Percentiles rank a stretch among this genome's conserved stretches.
These are phyloP conservation scores for Aldrovandia affinis DNA, from an alignment of 2,797 vertebrate genomes.

Conservation along the genomic window DNA sequence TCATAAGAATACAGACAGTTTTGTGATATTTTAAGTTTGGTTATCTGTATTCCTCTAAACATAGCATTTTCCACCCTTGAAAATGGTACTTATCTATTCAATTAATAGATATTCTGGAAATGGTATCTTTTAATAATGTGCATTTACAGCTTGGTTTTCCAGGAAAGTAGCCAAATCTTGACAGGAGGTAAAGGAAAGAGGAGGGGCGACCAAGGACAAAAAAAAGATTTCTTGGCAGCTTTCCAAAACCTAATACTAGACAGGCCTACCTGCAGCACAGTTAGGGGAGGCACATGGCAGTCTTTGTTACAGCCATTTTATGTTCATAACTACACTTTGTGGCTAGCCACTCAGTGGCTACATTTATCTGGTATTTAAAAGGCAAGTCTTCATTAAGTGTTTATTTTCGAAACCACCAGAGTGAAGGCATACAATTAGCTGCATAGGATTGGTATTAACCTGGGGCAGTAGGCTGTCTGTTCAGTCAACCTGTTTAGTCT, in stretches of 20 bases:
- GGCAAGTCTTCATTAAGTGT: neutral
- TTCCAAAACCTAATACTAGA: conserved; percentile 73
- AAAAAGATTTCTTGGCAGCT: conserved; percentile 79
- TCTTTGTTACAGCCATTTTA: conserved; percentile 75
- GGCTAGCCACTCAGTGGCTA: conserved; percentile 30
- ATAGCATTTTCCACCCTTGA: neutral
- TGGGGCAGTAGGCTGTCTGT: neutral
- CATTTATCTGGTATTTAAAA: conserved; percentile 62
- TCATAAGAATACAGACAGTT: neutral
- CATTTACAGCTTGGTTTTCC: conserved; percentile 32
- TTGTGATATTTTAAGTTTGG: neutral
- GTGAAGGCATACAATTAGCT: neutral
- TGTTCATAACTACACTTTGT: conserved; percentile 73
- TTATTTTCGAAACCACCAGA: neutral
- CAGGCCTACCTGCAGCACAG: conserved; percentile 69
- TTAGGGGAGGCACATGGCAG: neutral
- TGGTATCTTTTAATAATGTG: neutral
- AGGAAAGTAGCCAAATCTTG: conserved; percentile 54
- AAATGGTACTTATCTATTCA: neutral
- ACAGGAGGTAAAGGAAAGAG: conserved; percentile 54
- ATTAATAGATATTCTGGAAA: neutral
- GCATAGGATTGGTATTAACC: neutral
- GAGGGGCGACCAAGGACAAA: conserved; percentile 77
- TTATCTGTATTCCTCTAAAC: neutral
- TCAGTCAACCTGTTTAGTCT: neutral